These are phyloP conservation scores for Smutsia gigantea DNA, from an alignment of 2,797 vertebrate genomes.

Conservation along the genomic window DNA sequence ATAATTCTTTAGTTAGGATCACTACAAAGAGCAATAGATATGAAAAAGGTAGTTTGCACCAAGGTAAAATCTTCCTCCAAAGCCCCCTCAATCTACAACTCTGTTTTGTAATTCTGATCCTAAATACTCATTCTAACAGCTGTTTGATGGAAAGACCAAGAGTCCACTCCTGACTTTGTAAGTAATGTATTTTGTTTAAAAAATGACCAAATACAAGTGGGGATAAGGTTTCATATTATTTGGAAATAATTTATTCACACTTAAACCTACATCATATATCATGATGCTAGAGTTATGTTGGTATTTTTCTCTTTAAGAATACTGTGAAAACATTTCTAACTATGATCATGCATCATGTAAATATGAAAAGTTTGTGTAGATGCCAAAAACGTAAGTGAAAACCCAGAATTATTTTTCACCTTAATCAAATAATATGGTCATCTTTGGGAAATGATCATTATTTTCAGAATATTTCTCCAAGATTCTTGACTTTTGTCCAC, in stretches of 20 bases:
- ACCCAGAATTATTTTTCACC: background rate
- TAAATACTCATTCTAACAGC: background rate
- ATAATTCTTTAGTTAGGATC: background rate
- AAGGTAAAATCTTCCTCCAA: background rate
- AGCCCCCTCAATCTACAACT: background rate
- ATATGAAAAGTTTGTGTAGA: background rate
- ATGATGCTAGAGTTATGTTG: background rate
- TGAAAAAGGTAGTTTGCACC: background rate
- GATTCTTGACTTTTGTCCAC: background rate
- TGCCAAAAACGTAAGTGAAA: conserved; percentile 38
- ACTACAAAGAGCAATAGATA: background rate
- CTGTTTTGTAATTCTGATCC: background rate
- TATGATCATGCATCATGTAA: background rate
- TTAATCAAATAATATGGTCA: background rate
- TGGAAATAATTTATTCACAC: conserved; percentile 30
- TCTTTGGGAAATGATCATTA: background rate
- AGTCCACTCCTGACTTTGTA: background rate
- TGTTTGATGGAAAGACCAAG: background rate
- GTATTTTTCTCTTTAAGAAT: conserved; percentile 23
- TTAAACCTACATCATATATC: background rate
- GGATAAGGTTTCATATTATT: background rate
- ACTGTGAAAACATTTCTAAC: conserved; percentile 7
- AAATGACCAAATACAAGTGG: background rate
- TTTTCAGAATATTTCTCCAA: background rate
- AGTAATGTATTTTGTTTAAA: background rate